A percentile compares a stretch with the other conserved stretches of the same genome.
These are phyloP conservation scores for Agriopis leucophaearia DNA, from an alignment of 2,888 invertebrate species.

Conservation along the genomic window DNA sequence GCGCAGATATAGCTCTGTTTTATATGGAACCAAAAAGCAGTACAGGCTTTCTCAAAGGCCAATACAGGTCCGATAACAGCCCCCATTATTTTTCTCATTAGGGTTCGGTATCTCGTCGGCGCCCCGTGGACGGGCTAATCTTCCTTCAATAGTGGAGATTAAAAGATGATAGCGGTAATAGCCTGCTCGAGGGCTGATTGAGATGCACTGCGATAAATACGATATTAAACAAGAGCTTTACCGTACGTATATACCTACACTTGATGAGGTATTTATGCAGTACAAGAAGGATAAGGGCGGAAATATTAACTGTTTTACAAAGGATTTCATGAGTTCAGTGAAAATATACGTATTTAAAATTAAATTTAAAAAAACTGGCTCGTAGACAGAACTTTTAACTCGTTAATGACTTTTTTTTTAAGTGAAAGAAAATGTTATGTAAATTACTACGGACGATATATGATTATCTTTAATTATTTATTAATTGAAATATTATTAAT, in stretches of 20 bases:
- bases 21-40: constrained; percentile 10
- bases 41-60: constrained; percentile 44
- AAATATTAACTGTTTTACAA: too few species aligned
- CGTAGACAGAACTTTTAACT: too few species aligned
- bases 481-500: too few species aligned
- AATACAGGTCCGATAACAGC: constrained; percentile 47
- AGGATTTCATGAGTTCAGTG: too few species aligned
- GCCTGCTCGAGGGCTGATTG: constrained; percentile 28
- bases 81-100: constrained; percentile 53
- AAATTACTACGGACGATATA: too few species aligned
- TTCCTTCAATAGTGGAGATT: constrained; percentile 56
- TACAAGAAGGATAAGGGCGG: neutral
- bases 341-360: too few species aligned
- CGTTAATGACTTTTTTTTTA: too few species aligned
- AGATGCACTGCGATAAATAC: constrained; percentile 22
- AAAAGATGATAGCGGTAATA: constrained; percentile 50
- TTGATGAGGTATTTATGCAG: neutral
- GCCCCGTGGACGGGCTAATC: constrained; percentile 58
- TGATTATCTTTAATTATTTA: too few species aligned
- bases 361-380: too few species aligned
- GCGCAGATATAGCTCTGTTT: neutral
- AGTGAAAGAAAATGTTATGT: too few species aligned
- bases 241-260: neutral
- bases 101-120: constrained; percentile 43
- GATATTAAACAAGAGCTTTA: constrained; percentile 1